These are phyloP conservation scores for Syngnathoides biaculeatus DNA, from an alignment of 2,113 vertebrate genomes.

Conservation along the genomic window DNA sequence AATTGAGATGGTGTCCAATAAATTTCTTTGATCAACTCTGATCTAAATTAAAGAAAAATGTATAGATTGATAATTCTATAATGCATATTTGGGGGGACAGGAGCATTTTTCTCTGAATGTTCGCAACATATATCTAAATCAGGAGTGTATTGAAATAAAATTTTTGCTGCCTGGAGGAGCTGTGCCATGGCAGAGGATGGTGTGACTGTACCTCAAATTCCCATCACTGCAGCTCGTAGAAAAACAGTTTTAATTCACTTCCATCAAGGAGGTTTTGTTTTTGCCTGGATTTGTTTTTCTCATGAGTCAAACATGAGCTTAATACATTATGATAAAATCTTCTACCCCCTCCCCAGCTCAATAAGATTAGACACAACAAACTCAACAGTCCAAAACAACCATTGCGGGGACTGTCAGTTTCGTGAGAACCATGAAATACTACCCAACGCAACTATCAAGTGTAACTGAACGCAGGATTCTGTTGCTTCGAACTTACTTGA, in stretches of 20 bases:
- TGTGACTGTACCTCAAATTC: not conserved
- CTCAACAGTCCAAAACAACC: not conserved
- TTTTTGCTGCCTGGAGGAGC: not conserved
- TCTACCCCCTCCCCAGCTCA: not conserved
- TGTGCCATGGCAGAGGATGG: not conserved
- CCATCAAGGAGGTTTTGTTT: not conserved
- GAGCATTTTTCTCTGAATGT: too few species aligned
- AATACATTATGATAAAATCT: not conserved
- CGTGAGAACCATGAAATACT: not conserved
- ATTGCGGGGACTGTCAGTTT: not conserved
- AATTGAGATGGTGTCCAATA: too few species aligned
- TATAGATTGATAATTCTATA: too few species aligned
- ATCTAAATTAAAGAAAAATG: too few species aligned
- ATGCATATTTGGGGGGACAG: too few species aligned
- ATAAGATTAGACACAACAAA: not conserved
- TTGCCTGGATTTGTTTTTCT: not conserved
- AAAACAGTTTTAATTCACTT: not conserved
- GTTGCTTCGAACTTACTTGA: not conserved
- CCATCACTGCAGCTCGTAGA: not conserved
- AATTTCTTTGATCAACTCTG: too few species aligned
- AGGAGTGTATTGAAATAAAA: not conserved
- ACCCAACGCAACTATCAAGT: not conserved
- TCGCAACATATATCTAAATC: too few species aligned
- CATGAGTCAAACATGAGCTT: not conserved
- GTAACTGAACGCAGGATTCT: not conserved